Percentiles rank a stretch among this genome's conserved stretches.
Evolutionary conservation across 92 coral and sea anemone species (phyloP).

Genomic region (Siderastrea siderea): DNA sequence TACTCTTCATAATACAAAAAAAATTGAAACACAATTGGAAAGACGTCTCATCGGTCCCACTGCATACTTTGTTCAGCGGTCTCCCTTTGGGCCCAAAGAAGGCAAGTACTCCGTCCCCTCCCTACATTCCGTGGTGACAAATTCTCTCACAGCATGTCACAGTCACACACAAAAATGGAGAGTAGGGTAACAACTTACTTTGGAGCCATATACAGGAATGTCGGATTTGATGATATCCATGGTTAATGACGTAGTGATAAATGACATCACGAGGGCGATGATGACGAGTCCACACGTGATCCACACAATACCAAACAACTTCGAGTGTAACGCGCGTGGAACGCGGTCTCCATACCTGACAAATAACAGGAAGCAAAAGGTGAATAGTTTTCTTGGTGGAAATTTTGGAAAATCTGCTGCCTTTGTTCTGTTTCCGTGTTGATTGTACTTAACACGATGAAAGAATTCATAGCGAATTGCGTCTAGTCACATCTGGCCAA

Average conservation of each 20-base stretch:
- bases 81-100: no score
- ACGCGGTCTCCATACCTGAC: conserved; percentile 92
- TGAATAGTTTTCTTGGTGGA: background rate
- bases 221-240: conserved; percentile 79
- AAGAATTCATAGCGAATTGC: no score
- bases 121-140: no score
- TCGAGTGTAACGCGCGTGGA: conserved; percentile 81
- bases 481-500: no score
- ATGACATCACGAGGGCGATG: conserved; percentile 89
- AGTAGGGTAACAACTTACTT: conserved; percentile 68
- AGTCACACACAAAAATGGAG: background rate
- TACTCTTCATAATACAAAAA: no score
- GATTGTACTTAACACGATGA: no score
- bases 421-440: no score
- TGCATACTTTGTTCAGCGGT: no score
- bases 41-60: no score
- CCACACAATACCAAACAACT: conserved; percentile 85
- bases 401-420: no score
- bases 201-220: conserved; percentile 86
- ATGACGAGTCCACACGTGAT: conserved; percentile 88
- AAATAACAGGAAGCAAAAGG: background rate
- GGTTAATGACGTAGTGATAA: conserved; percentile 91
- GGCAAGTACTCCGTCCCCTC: no score
- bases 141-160: background rate
- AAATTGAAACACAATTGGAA: no score